Percentiles rank a stretch among this genome's conserved stretches.
phyloP scores from a whole-genome alignment of 2,888 invertebrate species.

The Campoletis raptor region DNA sequence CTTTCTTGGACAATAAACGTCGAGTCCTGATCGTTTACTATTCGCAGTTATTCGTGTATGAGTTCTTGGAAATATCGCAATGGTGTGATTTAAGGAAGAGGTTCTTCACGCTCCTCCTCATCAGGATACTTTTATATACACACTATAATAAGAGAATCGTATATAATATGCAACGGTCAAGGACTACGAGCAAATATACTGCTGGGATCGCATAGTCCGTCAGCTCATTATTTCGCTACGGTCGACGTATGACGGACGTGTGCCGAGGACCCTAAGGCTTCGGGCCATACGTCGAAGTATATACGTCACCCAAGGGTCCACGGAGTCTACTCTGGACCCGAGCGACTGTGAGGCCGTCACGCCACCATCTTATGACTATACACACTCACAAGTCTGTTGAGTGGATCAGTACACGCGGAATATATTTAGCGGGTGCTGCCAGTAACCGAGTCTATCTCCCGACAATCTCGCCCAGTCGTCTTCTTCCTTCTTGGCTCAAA shows the following conservation, averaged over 20 bases:
- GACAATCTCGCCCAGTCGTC: slow-evolving; percentile 47
- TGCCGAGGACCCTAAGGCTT: slow-evolving; percentile 68
- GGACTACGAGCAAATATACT: slow-evolving; percentile 41
- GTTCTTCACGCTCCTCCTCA: slow-evolving; percentile 32
- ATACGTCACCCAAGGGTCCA: slow-evolving; percentile 72
- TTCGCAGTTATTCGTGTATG: background rate
- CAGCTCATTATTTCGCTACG: slow-evolving; percentile 75
- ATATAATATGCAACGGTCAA: slow-evolving; percentile 55
- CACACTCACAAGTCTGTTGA: slow-evolving; percentile 42
- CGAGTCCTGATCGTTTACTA: slow-evolving; percentile 22
- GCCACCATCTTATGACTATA: slow-evolving; percentile 23
- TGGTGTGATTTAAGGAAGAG: slow-evolving; percentile 58
- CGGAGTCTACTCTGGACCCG: slow-evolving; percentile 30
- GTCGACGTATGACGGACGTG: slow-evolving; percentile 76
- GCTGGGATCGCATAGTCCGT: slow-evolving; percentile 58
- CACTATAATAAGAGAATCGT: slow-evolving; percentile 49
- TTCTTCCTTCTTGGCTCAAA: slow-evolving; percentile 48
- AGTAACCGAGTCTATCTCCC: slow-evolving; percentile 49
- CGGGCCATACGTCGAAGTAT: slow-evolving; percentile 71
- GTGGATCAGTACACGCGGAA: slow-evolving; percentile 61
- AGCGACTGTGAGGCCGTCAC: slow-evolving; percentile 30
- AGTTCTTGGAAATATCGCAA: background rate
- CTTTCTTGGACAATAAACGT: slow-evolving; percentile 34
- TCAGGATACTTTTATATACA: slow-evolving; percentile 15
- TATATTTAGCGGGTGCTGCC: slow-evolving; percentile 61